phyloP scores from a whole-genome alignment of 2,113 vertebrate species.

The Atractosteus spatula region DNA sequence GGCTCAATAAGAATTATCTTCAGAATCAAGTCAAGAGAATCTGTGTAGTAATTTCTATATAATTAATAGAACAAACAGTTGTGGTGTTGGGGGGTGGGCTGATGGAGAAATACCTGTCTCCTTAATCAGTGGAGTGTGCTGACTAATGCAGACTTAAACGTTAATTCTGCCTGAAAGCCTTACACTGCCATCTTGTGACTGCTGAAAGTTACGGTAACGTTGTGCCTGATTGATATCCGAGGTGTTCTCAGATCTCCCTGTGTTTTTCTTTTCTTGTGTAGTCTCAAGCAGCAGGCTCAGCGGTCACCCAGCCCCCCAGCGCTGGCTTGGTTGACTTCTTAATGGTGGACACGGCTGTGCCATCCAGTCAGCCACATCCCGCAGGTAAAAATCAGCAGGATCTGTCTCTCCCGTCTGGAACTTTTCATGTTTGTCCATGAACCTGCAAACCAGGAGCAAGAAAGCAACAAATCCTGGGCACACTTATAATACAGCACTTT shows the following conservation, averaged over 20 bases:
- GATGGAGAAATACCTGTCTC: not conserved
- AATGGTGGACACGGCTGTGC: slow-evolving; percentile 72
- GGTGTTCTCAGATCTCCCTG: not conserved
- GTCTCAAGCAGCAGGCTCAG: slow-evolving; percentile 51
- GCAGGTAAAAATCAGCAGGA: slow-evolving; percentile 57
- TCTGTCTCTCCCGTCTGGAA: not conserved
- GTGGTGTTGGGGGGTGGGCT: not conserved
- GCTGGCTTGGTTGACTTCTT: slow-evolving; percentile 80
- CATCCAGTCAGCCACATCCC: slow-evolving; percentile 50
- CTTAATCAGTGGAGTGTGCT: too few species aligned
- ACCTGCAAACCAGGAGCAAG: too few species aligned
- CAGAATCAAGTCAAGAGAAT: too few species aligned
- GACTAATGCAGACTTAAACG: too few species aligned
- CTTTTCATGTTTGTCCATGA: too few species aligned
- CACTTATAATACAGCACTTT: too few species aligned
- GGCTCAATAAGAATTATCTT: too few species aligned
- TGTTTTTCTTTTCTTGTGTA: slow-evolving; percentile 36
- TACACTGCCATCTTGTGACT: slow-evolving; percentile 23
- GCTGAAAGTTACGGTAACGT: not conserved
- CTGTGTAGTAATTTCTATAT: too few species aligned
- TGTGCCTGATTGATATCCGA: not conserved
- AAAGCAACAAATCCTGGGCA: too few species aligned
- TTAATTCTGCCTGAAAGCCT: not conserved
- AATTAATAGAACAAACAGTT: not conserved
- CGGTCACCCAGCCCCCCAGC: slow-evolving; percentile 66